A percentile compares a stretch with the other conserved stretches of the same genome.
Conservation (phyloP, 2,113 vertebrate species). For the Cottus gobio region DNA sequence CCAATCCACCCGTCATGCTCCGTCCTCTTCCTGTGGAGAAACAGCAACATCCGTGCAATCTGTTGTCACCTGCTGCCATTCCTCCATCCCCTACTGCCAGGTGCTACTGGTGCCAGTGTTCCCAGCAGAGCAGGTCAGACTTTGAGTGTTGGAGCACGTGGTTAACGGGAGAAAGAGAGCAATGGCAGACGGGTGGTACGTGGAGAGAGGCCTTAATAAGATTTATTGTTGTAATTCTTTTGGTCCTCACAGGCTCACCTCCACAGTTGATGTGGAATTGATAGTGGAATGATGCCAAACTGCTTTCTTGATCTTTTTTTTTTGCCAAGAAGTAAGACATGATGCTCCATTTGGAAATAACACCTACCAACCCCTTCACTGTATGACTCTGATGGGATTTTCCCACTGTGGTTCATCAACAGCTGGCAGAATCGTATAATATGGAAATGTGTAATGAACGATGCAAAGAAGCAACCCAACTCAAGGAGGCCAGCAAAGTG, state of each 20-base stretch:
- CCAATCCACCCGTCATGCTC: not conserved
- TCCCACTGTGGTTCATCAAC: not conserved
- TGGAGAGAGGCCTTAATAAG: slow-evolving; percentile 37
- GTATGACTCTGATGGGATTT: not conserved
- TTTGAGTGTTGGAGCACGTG: not conserved
- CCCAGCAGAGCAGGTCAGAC: slow-evolving; percentile 26
- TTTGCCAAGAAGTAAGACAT: not conserved
- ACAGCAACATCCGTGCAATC: slow-evolving; percentile 56
- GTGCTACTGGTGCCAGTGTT: slow-evolving; percentile 21
- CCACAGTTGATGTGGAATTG: slow-evolving; percentile 24
- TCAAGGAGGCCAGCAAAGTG: slow-evolving; percentile 1
- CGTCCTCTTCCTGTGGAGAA: not conserved
- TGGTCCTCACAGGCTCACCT: slow-evolving; percentile 27
- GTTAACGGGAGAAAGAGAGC: slow-evolving; percentile 3
- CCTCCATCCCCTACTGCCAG: slow-evolving; percentile 42
- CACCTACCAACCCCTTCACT: not conserved
- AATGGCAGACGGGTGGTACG: not conserved
- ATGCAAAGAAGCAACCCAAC: not conserved
- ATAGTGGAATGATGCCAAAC: slow-evolving; percentile 5
- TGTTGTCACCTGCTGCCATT: slow-evolving; percentile 68
- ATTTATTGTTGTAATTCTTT: slow-evolving; percentile 40
- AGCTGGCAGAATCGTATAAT: not conserved
- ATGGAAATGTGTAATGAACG: not conserved
- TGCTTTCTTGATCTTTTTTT: slow-evolving; percentile 1
- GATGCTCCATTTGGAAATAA: slow-evolving; percentile 17